Evolutionary conservation across 2,113 vertebrate species (phyloP), one percentile per base, ranked within the genome.

Genomic region (Typhlomys cinereus): DNA sequence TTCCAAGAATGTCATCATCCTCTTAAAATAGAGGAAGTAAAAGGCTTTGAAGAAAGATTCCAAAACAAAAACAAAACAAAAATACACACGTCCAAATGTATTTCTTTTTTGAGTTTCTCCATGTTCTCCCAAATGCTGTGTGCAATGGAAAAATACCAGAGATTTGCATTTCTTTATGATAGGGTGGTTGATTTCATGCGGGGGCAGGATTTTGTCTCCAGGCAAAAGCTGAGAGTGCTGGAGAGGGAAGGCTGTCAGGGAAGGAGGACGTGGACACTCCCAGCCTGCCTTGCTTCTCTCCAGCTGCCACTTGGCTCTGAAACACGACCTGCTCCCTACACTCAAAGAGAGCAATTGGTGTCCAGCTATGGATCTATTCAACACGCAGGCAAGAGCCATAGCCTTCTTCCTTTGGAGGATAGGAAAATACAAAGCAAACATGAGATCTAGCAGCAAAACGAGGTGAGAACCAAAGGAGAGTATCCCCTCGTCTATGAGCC

Each of bases 21-120:
- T 91, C 95, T 93, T 88, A 97, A 97, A 96, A 92, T 80, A 95
- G 70, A 89, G 23, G 23, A 93, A 69, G 41, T 59, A 41, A 82
- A 95, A 91, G 39, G 89, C 78, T 95, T 74, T 36, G 54, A 79
- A 82, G 88, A 67, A 88, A 83, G 20, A 27, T 52, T 71, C 88
- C 88, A n/a, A 79, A 57, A 59, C 34, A 29, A 66, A 54, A 46
- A 59, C 27, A 41, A 52, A 87, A 29, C 52, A 84, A 89, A 90
- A 5, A 73, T 29, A 76, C 41, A 90, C 9, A 39, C 18, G 10
- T 61, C 34, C 57, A 82, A 92, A 66, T 4, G 39, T 25, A 66
- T 88, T 88, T 82, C 73, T 82, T 80, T 87, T 88, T 76, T 52
- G 64, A 89, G 71, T 78, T 36, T 85, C 34, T 2, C 27, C 39